These are phyloP conservation scores for Vesta saturnalis DNA, from an alignment of 2,888 invertebrate genomes.

Conservation along the genomic window DNA sequence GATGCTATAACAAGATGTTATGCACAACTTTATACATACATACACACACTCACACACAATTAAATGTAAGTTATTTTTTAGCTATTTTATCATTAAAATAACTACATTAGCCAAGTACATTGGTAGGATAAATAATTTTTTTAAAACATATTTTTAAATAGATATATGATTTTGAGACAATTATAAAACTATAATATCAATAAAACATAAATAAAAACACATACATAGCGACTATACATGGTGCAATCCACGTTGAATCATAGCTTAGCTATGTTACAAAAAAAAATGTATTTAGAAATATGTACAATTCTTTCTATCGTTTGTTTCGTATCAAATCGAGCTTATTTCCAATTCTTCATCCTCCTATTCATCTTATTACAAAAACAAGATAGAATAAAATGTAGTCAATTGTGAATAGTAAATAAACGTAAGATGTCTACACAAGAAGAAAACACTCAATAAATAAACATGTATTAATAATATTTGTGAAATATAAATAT, in stretches of 20 bases:
- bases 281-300: slow-evolving; percentile 16
- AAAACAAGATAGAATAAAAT: neutral
- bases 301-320: slow-evolving; percentile 13
- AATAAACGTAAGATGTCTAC: slow-evolving; percentile 14
- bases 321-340: neutral
- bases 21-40: slow-evolving; percentile 34
- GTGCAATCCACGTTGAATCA: neutral
- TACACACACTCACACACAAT: slow-evolving; percentile 8
- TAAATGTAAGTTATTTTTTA: slow-evolving; percentile 25
- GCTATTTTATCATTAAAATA: slow-evolving; percentile 35
- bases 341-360: too few relatives aligned
- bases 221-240: slow-evolving; percentile 34
- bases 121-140: slow-evolving; percentile 30
- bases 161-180: neutral
- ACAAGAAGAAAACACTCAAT: slow-evolving; percentile 32
- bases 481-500: slow-evolving; percentile 33
- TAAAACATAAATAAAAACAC: slow-evolving; percentile 30
- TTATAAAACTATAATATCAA: slow-evolving; percentile 9
- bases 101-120: slow-evolving; percentile 34
- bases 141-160: slow-evolving; percentile 17
- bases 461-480: slow-evolving; percentile 31
- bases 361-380: neutral
- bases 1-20: slow-evolving; percentile 21
- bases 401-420: neutral
- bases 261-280: slow-evolving; percentile 15